These are phyloP conservation scores for Hystrix cristata DNA, from an alignment of 2,113 vertebrate genomes.

Conservation along the genomic window DNA sequence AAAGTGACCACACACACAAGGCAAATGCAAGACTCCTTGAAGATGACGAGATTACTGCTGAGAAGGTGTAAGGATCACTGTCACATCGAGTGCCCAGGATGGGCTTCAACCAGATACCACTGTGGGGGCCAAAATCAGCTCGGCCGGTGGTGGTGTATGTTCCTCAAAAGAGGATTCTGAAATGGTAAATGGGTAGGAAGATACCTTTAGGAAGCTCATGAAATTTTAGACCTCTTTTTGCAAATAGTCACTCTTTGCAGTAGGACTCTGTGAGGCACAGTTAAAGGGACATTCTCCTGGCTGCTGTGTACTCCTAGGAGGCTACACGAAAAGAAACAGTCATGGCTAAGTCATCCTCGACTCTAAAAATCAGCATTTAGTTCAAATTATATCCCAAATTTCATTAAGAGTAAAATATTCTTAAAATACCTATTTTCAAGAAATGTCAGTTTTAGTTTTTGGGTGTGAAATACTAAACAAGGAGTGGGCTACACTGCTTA, in stretches of 20 bases:
- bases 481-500: not conserved
- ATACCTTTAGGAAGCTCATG: not conserved
- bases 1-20: not conserved
- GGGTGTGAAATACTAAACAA: not conserved
- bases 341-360: rapidly evolving
- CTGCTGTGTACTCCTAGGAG: rapidly evolving
- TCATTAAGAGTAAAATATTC: not conserved
- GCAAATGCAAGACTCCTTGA: not conserved
- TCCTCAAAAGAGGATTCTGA: not conserved
- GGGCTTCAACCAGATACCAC: rapidly evolving
- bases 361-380: not conserved
- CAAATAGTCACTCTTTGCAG: rapidly evolving
- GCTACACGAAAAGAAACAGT: rapidly evolving
- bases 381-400: no score
- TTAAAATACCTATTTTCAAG: not conserved
- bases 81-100: rapidly evolving
- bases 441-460: not conserved
- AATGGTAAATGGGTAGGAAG: no score
- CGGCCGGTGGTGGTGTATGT: rapidly evolving
- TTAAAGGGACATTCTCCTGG: rapidly evolving
- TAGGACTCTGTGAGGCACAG: no score
- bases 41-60: rapidly evolving
- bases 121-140: rapidly evolving
- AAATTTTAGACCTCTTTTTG: not conserved
- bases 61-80: rapidly evolving